Conservation (phyloP, 2,113 vertebrate genomes). For the Bos taurus region ARS-UCD2.0 NC_037351.1:26069001-26069500, state of each 20-base stretch:
- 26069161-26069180: background rate
- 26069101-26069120: background rate
- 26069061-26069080: background rate
- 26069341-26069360: background rate
- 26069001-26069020: background rate
- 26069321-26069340: background rate
- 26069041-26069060: background rate
- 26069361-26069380: background rate
- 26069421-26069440: background rate
- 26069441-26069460: background rate
- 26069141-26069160: background rate
- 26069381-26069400: background rate
- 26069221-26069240: background rate
- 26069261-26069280: background rate
- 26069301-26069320: background rate
- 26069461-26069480: background rate
- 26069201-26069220: background rate
- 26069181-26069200: background rate
- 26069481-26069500: background rate
- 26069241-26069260: background rate
- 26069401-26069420: background rate
- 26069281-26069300: background rate
- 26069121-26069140: background rate
- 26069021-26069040: background rate
- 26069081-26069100: background rate